Base-by-base conservation (phyloP, 2,888 invertebrate genomes). In the Melieria omissa region DNA sequence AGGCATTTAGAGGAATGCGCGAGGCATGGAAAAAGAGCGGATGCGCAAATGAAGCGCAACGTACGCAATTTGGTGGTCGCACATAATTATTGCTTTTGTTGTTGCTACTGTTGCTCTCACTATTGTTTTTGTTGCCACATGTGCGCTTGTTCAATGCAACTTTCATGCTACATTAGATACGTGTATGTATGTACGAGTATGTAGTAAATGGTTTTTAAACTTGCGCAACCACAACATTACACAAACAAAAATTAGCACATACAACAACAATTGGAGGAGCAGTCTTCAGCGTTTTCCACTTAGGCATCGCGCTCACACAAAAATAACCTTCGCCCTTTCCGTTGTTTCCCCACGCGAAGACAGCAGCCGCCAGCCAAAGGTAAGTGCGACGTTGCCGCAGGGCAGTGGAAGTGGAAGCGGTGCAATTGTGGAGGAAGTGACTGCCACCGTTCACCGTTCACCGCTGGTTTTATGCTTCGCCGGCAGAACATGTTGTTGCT, bases 11-110 rank as follows among this genome's bases (percentile, higher is more conserved):
- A 29, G 29, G 29, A 29, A 29, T 29, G 29, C 29, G 29, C 29
- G 29, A 29, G 29, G 29, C 29, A 29, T 52, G 49, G 44, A 14
- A 65, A 69, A 52, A 65, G 61, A 77, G 70, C 77, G 77, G 77
- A 77, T 76, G 77, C 78, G 78, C 81, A 81, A 83, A 83, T 83
- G 84, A 83, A 81, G 83, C 84, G 83, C 79, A 81, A 81, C 84
- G 71, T 54, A 71, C 71, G 71, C 71, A 71, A 71, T 71, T 71
- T 45, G 71, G 65, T 65, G 71, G 71, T 65, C 65, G 71, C 65
- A 65, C 71, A 52, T 65, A 65, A 71, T 69, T 70, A 57, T 52
- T 73, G 29, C 57, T 14, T 10, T 68, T 52, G 60, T 68, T 52
- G 57, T 64, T 44, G 67, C 60, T 63, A 55, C 46, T 61, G 49